Evolutionary conservation across 2,888 invertebrate species (phyloP).

Genomic region (Schizotus pectinicornis): DNA sequence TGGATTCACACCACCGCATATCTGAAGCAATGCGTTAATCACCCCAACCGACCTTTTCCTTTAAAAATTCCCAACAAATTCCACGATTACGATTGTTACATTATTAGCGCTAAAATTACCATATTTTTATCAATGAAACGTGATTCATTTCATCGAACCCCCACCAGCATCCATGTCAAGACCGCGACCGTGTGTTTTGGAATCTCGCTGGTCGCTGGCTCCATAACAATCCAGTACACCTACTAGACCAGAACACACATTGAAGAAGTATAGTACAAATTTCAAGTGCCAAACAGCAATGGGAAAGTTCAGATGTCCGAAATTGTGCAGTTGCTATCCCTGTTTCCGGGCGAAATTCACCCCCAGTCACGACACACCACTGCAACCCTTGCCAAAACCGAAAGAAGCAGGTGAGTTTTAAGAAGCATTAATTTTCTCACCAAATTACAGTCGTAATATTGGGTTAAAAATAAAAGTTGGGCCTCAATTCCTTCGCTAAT

Average conservation of each 20-base stretch:
- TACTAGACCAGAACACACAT: background rate
- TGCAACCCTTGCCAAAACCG: slow-evolving; percentile 53
- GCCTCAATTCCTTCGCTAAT: no score
- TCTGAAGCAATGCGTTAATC: no score
- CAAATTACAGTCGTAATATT: slow-evolving; percentile 3
- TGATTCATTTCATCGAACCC: no score
- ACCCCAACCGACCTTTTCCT: no score
- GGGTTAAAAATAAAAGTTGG: no score
- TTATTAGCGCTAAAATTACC: no score
- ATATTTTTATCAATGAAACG: no score
- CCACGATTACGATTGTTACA: no score
- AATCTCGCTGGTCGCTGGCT: slow-evolving; percentile 4
- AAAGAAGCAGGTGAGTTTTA: slow-evolving; percentile 81
- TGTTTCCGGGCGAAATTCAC: slow-evolving; percentile 56
- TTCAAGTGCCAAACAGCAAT: slow-evolving; percentile 31
- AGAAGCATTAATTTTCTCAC: background rate
- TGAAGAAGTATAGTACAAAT: no score
- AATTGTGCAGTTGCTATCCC: slow-evolving; percentile 48
- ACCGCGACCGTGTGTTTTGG: slow-evolving; percentile 3
- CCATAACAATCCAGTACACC: slow-evolving; percentile 6
- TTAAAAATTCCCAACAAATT: no score
- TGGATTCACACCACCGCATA: no score
- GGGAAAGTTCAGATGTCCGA: slow-evolving; percentile 40
- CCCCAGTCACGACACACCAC: slow-evolving; percentile 47
- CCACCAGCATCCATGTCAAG: background rate